Percentiles rank a stretch among this genome's conserved stretches.
Conservation (phyloP, 2,113 vertebrate species). For the Microtus oregoni region DNA sequence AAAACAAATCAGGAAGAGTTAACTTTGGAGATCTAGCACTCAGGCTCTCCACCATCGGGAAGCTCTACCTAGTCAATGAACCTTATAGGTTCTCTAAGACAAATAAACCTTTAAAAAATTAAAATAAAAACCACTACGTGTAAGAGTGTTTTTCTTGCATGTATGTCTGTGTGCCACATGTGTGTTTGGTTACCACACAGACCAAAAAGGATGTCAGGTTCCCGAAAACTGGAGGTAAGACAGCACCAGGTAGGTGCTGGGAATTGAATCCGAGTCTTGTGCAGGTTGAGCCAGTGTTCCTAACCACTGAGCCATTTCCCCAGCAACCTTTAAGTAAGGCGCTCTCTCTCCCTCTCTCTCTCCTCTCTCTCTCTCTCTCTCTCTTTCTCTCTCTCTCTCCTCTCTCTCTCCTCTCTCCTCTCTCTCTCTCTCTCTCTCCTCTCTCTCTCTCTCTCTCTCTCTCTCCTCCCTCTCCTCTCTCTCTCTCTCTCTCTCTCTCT, state of each 20-base stretch:
- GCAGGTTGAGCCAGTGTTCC: not conserved
- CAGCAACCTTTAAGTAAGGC: not conserved
- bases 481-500: too few species aligned
- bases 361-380: too few species aligned
- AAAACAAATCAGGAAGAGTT: not conserved
- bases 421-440: not conserved
- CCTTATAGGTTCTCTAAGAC: not conserved
- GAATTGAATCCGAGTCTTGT: not conserved
- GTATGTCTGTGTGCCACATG: not conserved
- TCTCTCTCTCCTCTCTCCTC: too few species aligned
- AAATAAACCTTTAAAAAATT: not conserved
- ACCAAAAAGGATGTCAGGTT: not conserved
- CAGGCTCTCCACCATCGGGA: not conserved
- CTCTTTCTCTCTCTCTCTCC: accelerated
- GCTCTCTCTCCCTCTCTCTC: accelerated
- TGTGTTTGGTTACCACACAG: not conserved
- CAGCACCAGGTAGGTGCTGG: not conserved
- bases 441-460: too few species aligned
- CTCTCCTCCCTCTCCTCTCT: too few species aligned
- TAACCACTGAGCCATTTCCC: not conserved
- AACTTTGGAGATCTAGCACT: not conserved
- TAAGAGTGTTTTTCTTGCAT: not conserved
- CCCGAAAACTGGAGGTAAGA: not conserved
- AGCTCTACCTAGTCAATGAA: not conserved
- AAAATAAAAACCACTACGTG: not conserved